Conservation (phyloP, 2,797 vertebrate genomes). For the Chelidonichthys spinosus region DNA sequence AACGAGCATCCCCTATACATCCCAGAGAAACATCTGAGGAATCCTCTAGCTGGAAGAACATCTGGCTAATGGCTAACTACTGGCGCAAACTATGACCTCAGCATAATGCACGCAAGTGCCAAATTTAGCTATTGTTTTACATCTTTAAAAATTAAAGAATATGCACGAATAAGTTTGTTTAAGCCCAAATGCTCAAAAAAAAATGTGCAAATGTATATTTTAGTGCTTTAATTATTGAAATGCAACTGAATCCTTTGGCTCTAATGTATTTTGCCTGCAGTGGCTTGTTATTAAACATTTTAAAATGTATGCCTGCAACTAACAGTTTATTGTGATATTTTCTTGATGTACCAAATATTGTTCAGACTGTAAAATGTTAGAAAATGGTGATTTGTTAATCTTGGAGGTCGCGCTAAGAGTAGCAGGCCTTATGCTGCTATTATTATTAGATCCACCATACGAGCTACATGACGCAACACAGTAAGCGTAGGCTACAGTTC, state of each 20-base stretch:
- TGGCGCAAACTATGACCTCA: slow-evolving; percentile 23
- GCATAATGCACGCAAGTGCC: slow-evolving; percentile 4
- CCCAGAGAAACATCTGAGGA: slow-evolving; percentile 8
- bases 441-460: no score
- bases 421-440: no score
- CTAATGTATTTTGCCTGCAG: background rate
- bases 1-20: slow-evolving; percentile 37
- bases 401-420: no score
- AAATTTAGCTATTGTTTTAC: background rate
- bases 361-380: background rate
- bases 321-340: background rate
- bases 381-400: background rate
- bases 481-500: no score
- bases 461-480: no score
- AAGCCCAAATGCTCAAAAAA: background rate
- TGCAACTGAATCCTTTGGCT: background rate
- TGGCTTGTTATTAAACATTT: background rate
- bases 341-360: background rate
- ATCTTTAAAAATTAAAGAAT: slow-evolving; percentile 4
- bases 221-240: background rate
- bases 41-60: slow-evolving; percentile 24
- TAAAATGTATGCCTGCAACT: background rate
- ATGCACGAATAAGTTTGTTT: background rate
- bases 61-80: slow-evolving; percentile 36
- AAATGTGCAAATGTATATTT: background rate